Percentiles rank a stretch among this genome's conserved stretches.
Conservation (phyloP, 2,797 vertebrate genomes). For the Fistularia commersonii region DNA sequence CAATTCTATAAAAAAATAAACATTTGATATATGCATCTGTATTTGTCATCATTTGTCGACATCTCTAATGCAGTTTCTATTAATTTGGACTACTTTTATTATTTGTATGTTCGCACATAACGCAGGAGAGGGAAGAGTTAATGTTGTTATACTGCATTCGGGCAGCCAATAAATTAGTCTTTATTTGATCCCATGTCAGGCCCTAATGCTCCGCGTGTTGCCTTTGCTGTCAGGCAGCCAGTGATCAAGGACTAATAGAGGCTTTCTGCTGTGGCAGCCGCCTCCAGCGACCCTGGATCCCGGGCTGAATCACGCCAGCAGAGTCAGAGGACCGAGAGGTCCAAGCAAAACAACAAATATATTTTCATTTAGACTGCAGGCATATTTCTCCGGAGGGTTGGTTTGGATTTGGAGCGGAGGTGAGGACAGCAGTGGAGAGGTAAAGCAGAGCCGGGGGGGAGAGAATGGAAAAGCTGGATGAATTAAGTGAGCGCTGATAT, state of each 20-base stretch:
- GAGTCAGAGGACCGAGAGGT: conserved; percentile 40
- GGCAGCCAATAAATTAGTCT: conserved; percentile 68
- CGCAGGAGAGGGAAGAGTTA: conserved; percentile 36
- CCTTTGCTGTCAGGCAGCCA: conserved; percentile 66
- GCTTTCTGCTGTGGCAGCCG: conserved; percentile 60
- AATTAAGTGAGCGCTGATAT: conserved; percentile 19
- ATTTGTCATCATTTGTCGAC: neutral
- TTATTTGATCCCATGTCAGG: conserved; percentile 69
- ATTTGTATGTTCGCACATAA: conserved; percentile 21
- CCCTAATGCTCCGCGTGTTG: conserved; percentile 65
- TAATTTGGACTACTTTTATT: neutral
- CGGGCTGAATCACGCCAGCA: conserved; percentile 52
- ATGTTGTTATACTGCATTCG: conserved; percentile 46
- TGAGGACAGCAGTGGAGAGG: conserved; percentile 42
- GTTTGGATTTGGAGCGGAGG: conserved; percentile 29
- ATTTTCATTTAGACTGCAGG: conserved; percentile 66
- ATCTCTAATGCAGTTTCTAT: neutral
- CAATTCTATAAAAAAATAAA: no score
- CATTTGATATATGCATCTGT: neutral
- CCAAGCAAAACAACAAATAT: conserved; percentile 73
- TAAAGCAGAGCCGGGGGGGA: conserved; percentile 30
- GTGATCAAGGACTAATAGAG: conserved; percentile 71
- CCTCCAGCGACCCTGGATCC: conserved; percentile 58
- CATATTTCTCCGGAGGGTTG: conserved; percentile 51
- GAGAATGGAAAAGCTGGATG: conserved; percentile 27